Evolutionary conservation across 2,888 invertebrate species (phyloP).

Genomic region (Latheticus oryzae): DNA sequence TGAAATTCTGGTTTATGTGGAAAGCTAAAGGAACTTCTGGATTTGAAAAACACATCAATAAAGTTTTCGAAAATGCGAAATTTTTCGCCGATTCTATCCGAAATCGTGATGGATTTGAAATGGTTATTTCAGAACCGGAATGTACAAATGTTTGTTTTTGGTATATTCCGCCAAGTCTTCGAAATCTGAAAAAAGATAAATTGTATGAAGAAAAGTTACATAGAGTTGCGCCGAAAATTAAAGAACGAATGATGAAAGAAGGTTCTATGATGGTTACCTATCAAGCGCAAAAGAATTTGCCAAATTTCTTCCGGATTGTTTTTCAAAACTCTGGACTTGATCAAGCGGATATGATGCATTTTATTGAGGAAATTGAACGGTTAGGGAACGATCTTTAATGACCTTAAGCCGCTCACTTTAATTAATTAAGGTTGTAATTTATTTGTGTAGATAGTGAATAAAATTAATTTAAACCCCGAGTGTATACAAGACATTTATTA

Average conservation of each 20-base stretch:
- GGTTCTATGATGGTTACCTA: constrained; percentile 98
- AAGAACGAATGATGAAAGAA: constrained; percentile 94
- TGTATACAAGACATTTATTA: constrained; percentile 37
- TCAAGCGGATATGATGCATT: constrained; percentile 85
- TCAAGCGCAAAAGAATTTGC: constrained; percentile 85
- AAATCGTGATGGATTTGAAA: constrained; percentile 76
- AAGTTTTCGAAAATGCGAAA: constrained; percentile 79
- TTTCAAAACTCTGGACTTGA: constrained; percentile 90
- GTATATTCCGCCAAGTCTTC: constrained; percentile 87
- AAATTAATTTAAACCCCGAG: too few relatives aligned
- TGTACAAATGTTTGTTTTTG: constrained; percentile 97
- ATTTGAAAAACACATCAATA: constrained; percentile 81
- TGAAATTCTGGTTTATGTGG: constrained; percentile 99
- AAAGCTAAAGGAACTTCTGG: constrained; percentile 90
- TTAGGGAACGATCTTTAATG: constrained; percentile 70
- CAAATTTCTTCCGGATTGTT: constrained; percentile 96
- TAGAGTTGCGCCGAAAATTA: constrained; percentile 90
- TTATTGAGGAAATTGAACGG: constrained; percentile 88
- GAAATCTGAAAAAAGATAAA: constrained; percentile 66
- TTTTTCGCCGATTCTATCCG: constrained; percentile 77
- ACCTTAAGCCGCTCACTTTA: too few relatives aligned
- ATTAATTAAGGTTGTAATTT: too few relatives aligned
- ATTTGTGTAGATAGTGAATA: too few relatives aligned
- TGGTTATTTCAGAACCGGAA: constrained; percentile 84
- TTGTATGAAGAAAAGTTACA: constrained; percentile 76